A percentile compares a stretch with the other conserved stretches of the same genome.
Conservation (phyloP, 2,888 invertebrate genomes). For the Prosopocoilus inquinatus region DNA sequence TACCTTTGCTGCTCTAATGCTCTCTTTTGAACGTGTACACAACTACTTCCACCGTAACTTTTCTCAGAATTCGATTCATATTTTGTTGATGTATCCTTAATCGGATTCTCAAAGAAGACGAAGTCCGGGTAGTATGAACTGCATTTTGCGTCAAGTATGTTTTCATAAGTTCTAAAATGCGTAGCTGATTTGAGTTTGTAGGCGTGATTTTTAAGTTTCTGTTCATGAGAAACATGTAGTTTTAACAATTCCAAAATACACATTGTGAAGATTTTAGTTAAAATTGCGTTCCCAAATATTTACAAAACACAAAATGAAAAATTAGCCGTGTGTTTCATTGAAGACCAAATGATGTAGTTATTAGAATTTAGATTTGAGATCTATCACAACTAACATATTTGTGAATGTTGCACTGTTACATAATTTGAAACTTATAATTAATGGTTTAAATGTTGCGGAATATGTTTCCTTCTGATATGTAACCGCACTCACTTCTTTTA, state of each 20-base stretch:
- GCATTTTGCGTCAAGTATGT: conserved; percentile 4
- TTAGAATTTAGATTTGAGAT: too few species aligned
- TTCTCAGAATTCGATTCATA: background rate
- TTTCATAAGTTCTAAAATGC: conserved; percentile 5
- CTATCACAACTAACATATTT: too few species aligned
- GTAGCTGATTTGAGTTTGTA: conserved; percentile 10
- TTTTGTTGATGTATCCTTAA: background rate
- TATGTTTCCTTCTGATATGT: background rate
- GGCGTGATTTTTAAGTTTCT: conserved; percentile 30
- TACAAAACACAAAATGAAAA: too few species aligned
- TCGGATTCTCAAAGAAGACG: background rate
- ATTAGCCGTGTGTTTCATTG: too few species aligned
- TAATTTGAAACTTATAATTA: too few species aligned
- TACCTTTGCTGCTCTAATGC: conserved; percentile 9
- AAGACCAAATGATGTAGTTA: too few species aligned
- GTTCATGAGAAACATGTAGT: conserved; percentile 56
- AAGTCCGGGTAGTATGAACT: conserved; percentile 3
- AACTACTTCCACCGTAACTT: background rate
- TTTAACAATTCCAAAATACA: conserved; percentile 59
- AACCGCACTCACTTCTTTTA: background rate
- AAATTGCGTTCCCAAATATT: too few species aligned
- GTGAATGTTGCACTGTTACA: too few species aligned
- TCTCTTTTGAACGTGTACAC: conserved; percentile 1
- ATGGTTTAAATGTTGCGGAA: too few species aligned
- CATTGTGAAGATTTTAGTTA: conserved; percentile 45